These are phyloP conservation scores for Anodontia alba DNA, from an alignment of 2,888 invertebrate species.

Conservation along the genomic window DNA sequence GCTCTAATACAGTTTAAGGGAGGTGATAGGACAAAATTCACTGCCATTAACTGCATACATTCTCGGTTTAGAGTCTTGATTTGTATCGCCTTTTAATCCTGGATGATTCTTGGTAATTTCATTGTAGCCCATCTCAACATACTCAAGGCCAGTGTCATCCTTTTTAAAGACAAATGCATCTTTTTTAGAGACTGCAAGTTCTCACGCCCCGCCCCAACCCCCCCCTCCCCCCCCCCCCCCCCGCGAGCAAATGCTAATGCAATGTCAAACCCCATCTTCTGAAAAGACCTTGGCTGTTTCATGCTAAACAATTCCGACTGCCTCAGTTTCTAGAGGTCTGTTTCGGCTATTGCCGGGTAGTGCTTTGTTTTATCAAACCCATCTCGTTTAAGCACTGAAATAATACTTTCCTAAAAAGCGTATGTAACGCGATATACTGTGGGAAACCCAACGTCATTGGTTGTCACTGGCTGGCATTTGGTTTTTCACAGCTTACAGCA, in stretches of 20 bases:
- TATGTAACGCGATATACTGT: too few species aligned
- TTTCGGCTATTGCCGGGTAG: constrained; percentile 11
- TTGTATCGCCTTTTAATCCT: constrained; percentile 14
- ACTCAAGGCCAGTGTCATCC: constrained; percentile 24
- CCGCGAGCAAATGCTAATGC: constrained; percentile 35
- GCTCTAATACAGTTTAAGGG: constrained; percentile 18
- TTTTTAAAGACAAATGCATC: constrained; percentile 20
- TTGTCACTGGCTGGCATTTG: too few species aligned
- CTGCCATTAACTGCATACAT: constrained; percentile 29
- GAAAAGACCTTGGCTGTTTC: constrained; percentile 9
- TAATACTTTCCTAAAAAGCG: too few species aligned
- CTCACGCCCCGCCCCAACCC: too few species aligned
- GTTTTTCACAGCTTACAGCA: too few species aligned
- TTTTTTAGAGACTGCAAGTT: constrained; percentile 25
- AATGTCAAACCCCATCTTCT: constrained; percentile 43
- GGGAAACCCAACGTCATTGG: too few species aligned
- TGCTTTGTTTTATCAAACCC: constrained; percentile 32
- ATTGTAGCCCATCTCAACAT: constrained; percentile 28
- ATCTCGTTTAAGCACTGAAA: constrained; percentile 25
- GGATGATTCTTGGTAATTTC: constrained; percentile 39
- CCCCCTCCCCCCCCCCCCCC: too few species aligned
- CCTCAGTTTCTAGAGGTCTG: neutral
- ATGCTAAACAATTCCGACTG: constrained; percentile 18
- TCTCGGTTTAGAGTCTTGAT: constrained; percentile 22
- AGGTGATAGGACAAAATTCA: constrained; percentile 17